phyloP scores from a whole-genome alignment of 2,888 invertebrate species.

The Coelopa pilipes region DNA sequence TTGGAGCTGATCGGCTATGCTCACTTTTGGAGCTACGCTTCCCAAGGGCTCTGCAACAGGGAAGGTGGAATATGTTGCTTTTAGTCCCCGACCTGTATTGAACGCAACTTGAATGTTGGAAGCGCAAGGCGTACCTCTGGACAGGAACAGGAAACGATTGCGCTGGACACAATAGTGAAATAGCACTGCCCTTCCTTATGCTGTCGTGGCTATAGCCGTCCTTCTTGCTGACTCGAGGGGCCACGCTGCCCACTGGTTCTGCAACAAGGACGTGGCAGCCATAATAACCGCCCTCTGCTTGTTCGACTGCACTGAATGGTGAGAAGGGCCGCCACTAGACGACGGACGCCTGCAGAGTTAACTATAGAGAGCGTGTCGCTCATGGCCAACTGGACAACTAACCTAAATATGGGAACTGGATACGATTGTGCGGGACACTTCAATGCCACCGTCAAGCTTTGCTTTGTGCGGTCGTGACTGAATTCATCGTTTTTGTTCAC shows the following conservation, averaged over 20 bases:
- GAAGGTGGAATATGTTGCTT: not conserved
- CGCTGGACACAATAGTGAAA: slow-evolving; percentile 71
- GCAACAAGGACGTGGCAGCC: slow-evolving; percentile 24
- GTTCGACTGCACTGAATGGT: not conserved
- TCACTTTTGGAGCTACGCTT: slow-evolving; percentile 71
- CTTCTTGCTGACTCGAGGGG: slow-evolving; percentile 75
- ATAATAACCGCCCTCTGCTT: not conserved
- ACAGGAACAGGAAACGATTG: slow-evolving; percentile 71
- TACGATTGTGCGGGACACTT: slow-evolving; percentile 79
- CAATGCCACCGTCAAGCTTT: slow-evolving; percentile 69
- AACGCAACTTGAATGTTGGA: too few species aligned
- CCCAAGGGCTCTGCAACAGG: slow-evolving; percentile 65
- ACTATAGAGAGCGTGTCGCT: too few species aligned
- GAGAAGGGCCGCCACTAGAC: too few species aligned
- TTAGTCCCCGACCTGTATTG: too few species aligned
- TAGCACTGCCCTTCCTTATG: slow-evolving; percentile 73
- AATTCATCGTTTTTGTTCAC: slow-evolving; percentile 68
- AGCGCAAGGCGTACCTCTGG: slow-evolving; percentile 70
- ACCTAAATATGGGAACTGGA: slow-evolving; percentile 71
- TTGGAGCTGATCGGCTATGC: slow-evolving; percentile 65
- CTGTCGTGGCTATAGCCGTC: slow-evolving; percentile 72
- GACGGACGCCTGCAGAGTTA: too few species aligned
- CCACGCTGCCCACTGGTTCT: slow-evolving; percentile 69
- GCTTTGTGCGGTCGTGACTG: slow-evolving; percentile 58
- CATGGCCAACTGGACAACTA: slow-evolving; percentile 39